Evolutionary conservation across 2,113 vertebrate genomes (phyloP).

Genomic region (Sisor rabdophorus): DNA sequence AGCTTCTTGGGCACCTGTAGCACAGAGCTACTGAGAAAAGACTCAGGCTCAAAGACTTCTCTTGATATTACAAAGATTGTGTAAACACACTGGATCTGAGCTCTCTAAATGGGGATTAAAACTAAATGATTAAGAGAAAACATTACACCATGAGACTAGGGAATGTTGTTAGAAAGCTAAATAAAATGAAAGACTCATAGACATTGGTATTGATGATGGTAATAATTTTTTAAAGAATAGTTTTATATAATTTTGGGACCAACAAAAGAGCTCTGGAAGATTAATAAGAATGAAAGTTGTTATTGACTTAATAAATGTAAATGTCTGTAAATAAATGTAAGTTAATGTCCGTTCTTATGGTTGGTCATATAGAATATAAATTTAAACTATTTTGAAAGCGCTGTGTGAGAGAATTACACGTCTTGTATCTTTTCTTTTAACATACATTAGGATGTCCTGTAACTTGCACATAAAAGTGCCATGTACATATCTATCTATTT

Average conservation of each 20-base stretch:
- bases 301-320: constrained; percentile 62
- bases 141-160: background rate
- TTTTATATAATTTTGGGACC: constrained; percentile 29
- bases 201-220: background rate
- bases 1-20: constrained; percentile 72
- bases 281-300: constrained; percentile 31
- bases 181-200: constrained; percentile 5
- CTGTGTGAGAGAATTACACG: constrained; percentile 45
- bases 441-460: background rate
- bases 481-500: constrained; percentile 73
- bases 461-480: constrained; percentile 36
- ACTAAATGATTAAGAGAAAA: background rate
- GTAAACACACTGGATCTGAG: background rate
- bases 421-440: constrained; percentile 40
- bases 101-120: background rate
- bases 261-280: constrained; percentile 39
- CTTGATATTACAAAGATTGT: background rate
- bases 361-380: constrained; percentile 52
- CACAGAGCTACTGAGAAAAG: constrained; percentile 71
- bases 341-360: constrained; percentile 56
- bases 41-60: background rate
- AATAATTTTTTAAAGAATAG: constrained; percentile 36
- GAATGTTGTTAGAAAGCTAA: constrained; percentile 20
- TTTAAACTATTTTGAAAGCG: constrained; percentile 41
- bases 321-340: constrained; percentile 74